These are phyloP conservation scores for Bovichtus variegatus DNA, from an alignment of 2,797 vertebrate species.

Conservation along the genomic window DNA sequence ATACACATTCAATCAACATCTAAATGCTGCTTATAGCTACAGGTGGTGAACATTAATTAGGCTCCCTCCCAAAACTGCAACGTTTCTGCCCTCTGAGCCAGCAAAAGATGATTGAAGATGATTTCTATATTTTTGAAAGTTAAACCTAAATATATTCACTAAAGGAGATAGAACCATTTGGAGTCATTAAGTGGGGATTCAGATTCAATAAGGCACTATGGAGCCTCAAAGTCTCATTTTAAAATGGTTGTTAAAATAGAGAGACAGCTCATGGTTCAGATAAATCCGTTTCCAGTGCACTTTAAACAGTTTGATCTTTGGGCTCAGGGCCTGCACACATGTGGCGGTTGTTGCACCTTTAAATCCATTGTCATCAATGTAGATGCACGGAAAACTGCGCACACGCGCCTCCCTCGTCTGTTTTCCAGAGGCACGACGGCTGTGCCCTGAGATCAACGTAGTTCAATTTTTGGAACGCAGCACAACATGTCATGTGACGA, in stretches of 20 bases:
- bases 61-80: not conserved
- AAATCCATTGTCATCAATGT: no score
- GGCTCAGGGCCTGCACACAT: no score
- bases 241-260: not conserved
- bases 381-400: no score
- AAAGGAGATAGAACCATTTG: not conserved
- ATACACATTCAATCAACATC: no score
- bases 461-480: no score
- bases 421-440: no score
- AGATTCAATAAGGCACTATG: not conserved
- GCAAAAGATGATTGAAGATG: not conserved
- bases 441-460: no score
- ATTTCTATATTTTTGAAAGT: not conserved
- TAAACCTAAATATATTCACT: slow-evolving; percentile 11
- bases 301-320: not conserved
- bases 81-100: not conserved
- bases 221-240: not conserved
- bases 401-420: no score
- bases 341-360: no score
- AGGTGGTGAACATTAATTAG: slow-evolving; percentile 20
- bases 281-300: not conserved
- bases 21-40: slow-evolving; percentile 11
- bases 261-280: not conserved
- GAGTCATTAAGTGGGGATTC: not conserved
- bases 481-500: no score